These are phyloP conservation scores for Blastobasis adustella DNA, from an alignment of 2,888 invertebrate species.

Conservation along the genomic window DNA sequence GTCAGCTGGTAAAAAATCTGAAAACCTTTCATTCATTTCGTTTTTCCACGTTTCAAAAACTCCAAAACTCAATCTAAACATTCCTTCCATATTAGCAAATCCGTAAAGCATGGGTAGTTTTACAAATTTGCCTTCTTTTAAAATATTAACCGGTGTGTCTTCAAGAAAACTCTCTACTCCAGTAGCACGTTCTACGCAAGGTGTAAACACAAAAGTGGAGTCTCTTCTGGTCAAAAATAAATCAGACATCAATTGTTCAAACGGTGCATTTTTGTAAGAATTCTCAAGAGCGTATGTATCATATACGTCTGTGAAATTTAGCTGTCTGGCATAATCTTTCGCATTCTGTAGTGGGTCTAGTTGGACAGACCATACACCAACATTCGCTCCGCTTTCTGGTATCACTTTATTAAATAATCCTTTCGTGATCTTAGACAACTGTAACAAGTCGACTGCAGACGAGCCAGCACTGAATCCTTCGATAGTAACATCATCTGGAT, in stretches of 20 bases:
- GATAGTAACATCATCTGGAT: constrained; percentile 39
- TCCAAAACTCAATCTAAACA: constrained; percentile 18
- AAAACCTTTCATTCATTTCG: constrained; percentile 41
- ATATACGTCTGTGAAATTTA: constrained; percentile 25
- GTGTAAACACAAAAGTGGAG: constrained; percentile 15
- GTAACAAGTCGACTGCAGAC: constrained; percentile 30
- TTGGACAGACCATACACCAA: constrained; percentile 27
- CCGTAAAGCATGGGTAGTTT: constrained; percentile 39
- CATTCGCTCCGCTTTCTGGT: constrained; percentile 34
- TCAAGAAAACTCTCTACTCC: constrained; percentile 26
- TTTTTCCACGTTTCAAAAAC: constrained; percentile 28
- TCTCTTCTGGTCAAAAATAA: constrained; percentile 17
- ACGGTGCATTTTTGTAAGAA: constrained; percentile 30
- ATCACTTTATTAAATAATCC: constrained; percentile 37
- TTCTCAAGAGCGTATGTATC: constrained; percentile 31
- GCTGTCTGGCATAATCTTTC: constrained; percentile 21
- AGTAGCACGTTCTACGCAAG: constrained; percentile 19
- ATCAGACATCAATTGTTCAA: constrained; percentile 23
- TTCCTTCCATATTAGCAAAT: constrained; percentile 42
- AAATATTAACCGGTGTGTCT: constrained; percentile 30
- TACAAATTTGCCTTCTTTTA: constrained; percentile 24
- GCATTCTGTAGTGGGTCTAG: constrained; percentile 32
- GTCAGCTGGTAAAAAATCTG: constrained; percentile 40
- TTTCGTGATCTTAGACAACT: constrained; percentile 27
- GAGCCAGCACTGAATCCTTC: constrained; percentile 36